Evolutionary conservation across 2,797 vertebrate genomes (phyloP).

Genomic region (Melopsittacus undulatus): DNA sequence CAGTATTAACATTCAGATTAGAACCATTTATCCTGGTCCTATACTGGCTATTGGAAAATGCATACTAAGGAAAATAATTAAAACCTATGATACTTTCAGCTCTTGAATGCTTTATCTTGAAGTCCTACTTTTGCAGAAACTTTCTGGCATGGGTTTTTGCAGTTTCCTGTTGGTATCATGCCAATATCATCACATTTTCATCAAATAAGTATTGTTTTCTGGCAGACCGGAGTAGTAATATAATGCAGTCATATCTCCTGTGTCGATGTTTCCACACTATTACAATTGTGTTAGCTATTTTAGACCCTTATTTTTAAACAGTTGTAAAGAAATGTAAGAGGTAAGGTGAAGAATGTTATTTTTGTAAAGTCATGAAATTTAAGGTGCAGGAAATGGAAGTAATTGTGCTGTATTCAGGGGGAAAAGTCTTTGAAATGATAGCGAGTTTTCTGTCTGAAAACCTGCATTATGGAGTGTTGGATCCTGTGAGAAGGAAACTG

Average conservation of each 20-base stretch:
- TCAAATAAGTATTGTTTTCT: background rate
- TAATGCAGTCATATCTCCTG: background rate
- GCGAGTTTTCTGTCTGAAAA: background rate
- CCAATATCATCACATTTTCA: background rate
- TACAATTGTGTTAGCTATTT: background rate
- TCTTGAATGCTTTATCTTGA: background rate
- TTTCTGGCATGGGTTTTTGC: background rate
- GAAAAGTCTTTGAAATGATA: background rate
- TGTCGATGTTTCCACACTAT: background rate
- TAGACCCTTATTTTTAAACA: background rate
- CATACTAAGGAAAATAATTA: background rate
- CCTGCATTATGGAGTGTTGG: background rate
- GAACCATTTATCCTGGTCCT: background rate
- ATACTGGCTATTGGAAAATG: background rate
- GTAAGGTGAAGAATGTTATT: background rate
- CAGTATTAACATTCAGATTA: background rate
- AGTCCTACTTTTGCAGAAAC: background rate
- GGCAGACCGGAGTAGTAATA: background rate
- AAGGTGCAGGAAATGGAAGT: background rate
- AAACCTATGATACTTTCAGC: background rate
- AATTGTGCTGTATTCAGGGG: fast-evolving
- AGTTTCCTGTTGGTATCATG: background rate
- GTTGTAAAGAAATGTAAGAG: background rate
- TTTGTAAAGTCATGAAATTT: background rate
- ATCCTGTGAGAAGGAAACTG: background rate